Evolutionary conservation across 2,113 vertebrate genomes (phyloP).

Genomic region (Tupaia chinensis): DNA sequence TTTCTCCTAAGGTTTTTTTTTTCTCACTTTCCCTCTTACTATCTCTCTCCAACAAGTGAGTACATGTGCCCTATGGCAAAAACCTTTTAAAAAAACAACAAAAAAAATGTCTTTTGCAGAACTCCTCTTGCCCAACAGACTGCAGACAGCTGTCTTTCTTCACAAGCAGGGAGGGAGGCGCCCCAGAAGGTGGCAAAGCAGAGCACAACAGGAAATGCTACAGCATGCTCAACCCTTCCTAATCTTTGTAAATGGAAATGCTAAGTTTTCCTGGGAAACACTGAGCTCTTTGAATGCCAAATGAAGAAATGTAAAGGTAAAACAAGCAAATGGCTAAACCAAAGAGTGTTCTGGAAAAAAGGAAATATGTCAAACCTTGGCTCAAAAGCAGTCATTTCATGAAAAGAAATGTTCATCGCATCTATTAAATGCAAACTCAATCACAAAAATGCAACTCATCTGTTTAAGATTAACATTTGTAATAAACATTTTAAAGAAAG

Average conservation of each 20-base stretch:
- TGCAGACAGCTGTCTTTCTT: neutral
- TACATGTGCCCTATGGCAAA: too few relatives aligned
- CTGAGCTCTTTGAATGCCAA: neutral
- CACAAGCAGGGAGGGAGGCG: neutral
- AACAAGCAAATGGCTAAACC: slow-evolving; percentile 51
- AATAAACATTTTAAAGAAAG: slow-evolving; percentile 80
- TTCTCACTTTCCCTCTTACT: too few relatives aligned
- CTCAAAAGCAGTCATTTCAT: slow-evolving; percentile 67
- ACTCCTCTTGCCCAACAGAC: neutral
- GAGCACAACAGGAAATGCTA: neutral
- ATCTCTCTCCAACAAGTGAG: too few relatives aligned
- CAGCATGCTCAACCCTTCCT: neutral
- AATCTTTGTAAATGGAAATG: neutral
- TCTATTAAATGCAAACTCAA: slow-evolving; percentile 50
- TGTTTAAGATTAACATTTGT: slow-evolving; percentile 83
- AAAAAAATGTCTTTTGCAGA: neutral
- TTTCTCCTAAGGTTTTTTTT: too few relatives aligned
- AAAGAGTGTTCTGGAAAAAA: slow-evolving; percentile 51
- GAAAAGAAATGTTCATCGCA: slow-evolving; percentile 8
- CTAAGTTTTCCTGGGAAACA: neutral
- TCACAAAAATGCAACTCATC: slow-evolving; percentile 76
- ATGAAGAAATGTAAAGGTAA: neutral
- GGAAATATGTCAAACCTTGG: slow-evolving; percentile 58
- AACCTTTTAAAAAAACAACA: too few relatives aligned
- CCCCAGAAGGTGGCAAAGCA: neutral